A percentile compares a stretch with the other conserved stretches of the same genome.
These are phyloP conservation scores for Drosophila neotestacea DNA, from an alignment of 2,888 invertebrate species.

Conservation along the genomic window DNA sequence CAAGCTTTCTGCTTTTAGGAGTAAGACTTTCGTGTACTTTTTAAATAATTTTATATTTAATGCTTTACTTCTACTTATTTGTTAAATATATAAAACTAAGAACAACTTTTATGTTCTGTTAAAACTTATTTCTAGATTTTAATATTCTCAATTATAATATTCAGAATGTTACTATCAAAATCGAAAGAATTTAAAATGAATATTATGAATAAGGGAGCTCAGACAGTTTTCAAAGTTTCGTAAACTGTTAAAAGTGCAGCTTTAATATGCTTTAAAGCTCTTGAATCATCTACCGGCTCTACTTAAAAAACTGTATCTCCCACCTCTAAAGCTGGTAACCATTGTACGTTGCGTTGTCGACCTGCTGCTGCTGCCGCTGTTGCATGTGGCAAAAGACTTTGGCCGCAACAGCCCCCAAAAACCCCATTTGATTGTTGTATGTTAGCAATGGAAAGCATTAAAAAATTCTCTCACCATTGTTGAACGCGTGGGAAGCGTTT, in stretches of 20 bases:
- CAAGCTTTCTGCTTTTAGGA: no score
- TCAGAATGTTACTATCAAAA: neutral
- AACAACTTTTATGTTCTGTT: neutral
- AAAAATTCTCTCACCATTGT: constrained; percentile 75
- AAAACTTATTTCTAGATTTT: neutral
- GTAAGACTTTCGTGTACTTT: no score
- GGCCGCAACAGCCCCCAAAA: constrained; percentile 45
- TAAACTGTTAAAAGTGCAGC: neutral
- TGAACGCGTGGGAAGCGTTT: constrained; percentile 73
- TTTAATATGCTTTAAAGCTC: neutral
- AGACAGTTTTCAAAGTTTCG: neutral
- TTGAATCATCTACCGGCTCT: neutral
- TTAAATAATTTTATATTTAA: no score
- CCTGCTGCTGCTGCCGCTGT: constrained; percentile 42
- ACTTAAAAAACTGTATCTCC: neutral
- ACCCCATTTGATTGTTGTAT: constrained; percentile 53
- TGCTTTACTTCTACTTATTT: no score
- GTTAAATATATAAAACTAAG: neutral
- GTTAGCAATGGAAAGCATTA: constrained; percentile 70
- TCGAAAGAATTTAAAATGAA: neutral
- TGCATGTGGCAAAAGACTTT: constrained; percentile 74
- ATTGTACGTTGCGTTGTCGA: constrained; percentile 32
- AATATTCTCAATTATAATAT: neutral
- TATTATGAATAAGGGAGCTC: neutral
- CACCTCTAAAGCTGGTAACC: constrained; percentile 12